Conservation (phyloP, 2,888 invertebrate genomes). For the Aspidiotus rigidus region DNA sequence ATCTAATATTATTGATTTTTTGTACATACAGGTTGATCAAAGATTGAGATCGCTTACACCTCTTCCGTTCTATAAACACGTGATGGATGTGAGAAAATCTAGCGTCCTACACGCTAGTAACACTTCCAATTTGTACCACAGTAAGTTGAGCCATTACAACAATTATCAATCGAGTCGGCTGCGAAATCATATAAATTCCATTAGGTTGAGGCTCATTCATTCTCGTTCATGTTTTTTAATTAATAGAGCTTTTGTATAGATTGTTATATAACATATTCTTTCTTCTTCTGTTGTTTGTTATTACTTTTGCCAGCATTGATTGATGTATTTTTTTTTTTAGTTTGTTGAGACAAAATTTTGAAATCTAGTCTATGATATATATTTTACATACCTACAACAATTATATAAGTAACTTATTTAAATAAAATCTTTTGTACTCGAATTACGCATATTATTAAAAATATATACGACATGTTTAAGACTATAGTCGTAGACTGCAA, state of each 20-base stretch:
- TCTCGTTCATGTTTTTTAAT: constrained; percentile 26
- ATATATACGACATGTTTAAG: too few species aligned
- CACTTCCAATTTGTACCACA: constrained; percentile 11
- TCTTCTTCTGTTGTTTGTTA: background rate
- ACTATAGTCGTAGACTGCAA: too few species aligned
- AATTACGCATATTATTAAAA: background rate
- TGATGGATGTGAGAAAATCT: background rate
- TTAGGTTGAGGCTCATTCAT: constrained; percentile 28
- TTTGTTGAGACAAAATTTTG: background rate
- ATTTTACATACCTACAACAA: too few species aligned
- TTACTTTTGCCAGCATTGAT: too few species aligned
- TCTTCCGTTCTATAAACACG: constrained; percentile 32
- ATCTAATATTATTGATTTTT: too few species aligned
- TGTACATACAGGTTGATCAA: constrained; percentile 47
- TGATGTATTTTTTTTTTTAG: background rate
- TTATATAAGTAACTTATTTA: too few species aligned
- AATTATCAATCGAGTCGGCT: constrained; percentile 14
- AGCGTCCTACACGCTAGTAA: background rate
- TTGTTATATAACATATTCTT: background rate
- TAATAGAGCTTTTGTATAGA: constrained; percentile 8
- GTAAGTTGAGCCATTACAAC: constrained; percentile 15
- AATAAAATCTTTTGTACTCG: background rate
- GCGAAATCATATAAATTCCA: constrained; percentile 10
- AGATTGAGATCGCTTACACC: constrained; percentile 63
- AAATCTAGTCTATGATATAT: background rate